Conservation (phyloP, 1,140 invertebrate genomes). For the Teleogryllus occipitalis region DNA sequence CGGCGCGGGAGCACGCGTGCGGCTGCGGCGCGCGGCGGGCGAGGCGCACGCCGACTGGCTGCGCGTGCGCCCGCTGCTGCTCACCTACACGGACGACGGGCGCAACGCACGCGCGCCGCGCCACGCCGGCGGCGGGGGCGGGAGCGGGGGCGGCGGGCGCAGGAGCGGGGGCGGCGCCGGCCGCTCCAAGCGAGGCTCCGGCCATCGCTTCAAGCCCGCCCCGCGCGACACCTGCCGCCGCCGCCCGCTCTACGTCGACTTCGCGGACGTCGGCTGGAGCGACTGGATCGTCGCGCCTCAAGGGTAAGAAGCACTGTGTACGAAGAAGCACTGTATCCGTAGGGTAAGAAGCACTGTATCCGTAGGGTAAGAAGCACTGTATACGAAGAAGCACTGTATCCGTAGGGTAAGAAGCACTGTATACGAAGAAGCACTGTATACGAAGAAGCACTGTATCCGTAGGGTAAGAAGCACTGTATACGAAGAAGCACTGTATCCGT, state of each 20-base stretch:
- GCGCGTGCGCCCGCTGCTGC: constrained; percentile 58
- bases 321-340: no score
- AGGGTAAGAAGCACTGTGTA: neutral
- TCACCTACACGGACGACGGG: constrained; percentile 77
- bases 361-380: no score
- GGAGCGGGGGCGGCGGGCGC: neutral
- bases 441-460: no score
- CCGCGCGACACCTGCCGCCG: constrained; percentile 65
- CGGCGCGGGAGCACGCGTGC: constrained; percentile 50
- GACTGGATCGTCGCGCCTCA: constrained; percentile 99
- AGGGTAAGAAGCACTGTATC: no score
- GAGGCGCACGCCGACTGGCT: constrained; percentile 35
- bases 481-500: no score
- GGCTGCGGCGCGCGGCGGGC: constrained; percentile 55
- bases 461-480: no score
- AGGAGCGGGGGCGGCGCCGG: neutral
- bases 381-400: no score
- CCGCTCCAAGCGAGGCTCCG: neutral
- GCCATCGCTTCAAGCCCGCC: constrained; percentile 50
- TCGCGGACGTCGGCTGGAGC: constrained; percentile 93
- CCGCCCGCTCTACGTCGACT: constrained; percentile 89
- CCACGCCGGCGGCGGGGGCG: neutral
- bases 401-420: no score
- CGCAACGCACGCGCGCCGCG: neutral
- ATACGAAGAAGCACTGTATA: no score